Percentiles rank a stretch among this genome's conserved stretches.
These are phyloP conservation scores for Agyllia agylla DNA, from an alignment of 2,888 invertebrate species.

Conservation along the genomic window DNA sequence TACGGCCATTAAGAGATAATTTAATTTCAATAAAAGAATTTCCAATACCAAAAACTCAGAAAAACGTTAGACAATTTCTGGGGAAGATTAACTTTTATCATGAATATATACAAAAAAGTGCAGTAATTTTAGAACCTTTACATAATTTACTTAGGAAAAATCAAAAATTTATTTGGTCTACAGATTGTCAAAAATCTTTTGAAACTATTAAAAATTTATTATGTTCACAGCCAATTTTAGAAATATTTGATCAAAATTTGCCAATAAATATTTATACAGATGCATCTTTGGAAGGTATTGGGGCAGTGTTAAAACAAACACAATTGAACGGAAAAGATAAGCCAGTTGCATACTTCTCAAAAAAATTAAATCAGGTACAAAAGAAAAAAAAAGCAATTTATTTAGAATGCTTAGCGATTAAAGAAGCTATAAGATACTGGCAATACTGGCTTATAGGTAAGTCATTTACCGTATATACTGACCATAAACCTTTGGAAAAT, in stretches of 20 bases:
- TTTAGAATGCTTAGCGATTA: not conserved
- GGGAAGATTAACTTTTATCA: slow-evolving; percentile 76
- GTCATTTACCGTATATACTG: not conserved
- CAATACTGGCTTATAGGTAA: not conserved
- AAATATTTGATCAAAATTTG: not conserved
- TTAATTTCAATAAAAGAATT: not conserved
- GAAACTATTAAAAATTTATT: not conserved
- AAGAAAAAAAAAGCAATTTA: not conserved
- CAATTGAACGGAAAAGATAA: not conserved
- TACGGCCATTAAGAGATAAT: slow-evolving; percentile 67
- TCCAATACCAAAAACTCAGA: not conserved
- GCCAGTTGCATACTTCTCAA: not conserved
- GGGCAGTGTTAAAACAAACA: not conserved
- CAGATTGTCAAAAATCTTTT: no score
- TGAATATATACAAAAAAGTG: slow-evolving; percentile 17
- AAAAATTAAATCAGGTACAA: not conserved
- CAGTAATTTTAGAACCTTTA: slow-evolving; percentile 39
- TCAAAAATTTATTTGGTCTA: not conserved
- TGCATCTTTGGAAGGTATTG: not conserved
- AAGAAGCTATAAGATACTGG: not conserved
- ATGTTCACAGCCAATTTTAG: not conserved
- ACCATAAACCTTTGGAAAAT: not conserved
- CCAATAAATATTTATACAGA: not conserved
- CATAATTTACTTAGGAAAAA: not conserved
- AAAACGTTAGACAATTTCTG: not conserved